Conservation (phyloP, 2,888 invertebrate species). For the Andrena chrysosceles region DNA sequence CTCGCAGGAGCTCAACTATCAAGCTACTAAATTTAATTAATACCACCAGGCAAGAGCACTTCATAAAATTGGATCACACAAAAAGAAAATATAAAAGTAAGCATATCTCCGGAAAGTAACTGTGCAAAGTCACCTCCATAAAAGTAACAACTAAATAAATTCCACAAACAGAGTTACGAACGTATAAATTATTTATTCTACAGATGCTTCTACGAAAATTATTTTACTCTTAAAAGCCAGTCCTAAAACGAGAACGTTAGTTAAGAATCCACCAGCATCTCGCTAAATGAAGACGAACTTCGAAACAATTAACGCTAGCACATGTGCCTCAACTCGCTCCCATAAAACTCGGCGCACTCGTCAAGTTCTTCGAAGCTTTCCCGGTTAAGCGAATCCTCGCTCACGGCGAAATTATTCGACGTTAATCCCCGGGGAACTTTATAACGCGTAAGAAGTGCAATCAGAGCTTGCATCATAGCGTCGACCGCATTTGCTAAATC, state of each 20-base stretch:
- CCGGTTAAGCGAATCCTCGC: slow-evolving; percentile 27
- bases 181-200: background rate
- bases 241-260: background rate
- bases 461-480: slow-evolving; percentile 19
- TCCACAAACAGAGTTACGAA: too few relatives aligned
- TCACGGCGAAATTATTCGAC: slow-evolving; percentile 26
- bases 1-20: too few relatives aligned
- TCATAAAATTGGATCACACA: too few relatives aligned
- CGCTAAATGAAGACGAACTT: slow-evolving; percentile 5
- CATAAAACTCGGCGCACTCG: slow-evolving; percentile 9
- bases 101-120: too few relatives aligned
- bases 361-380: slow-evolving; percentile 22
- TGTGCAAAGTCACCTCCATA: too few relatives aligned
- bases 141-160: too few relatives aligned
- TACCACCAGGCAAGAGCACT: too few relatives aligned
- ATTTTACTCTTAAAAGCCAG: background rate
- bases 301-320: background rate
- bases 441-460: slow-evolving; percentile 38
- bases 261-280: background rate
- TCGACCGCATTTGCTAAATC: slow-evolving; percentile 26
- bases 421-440: slow-evolving; percentile 37
- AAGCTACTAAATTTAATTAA: too few relatives aligned
- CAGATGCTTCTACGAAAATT: background rate
- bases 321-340: background rate
- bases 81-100: too few relatives aligned